A percentile compares a stretch with the other conserved stretches of the same genome.
Conservation (phyloP, 2,888 invertebrate species). For the Hemithea aestivaria region DNA sequence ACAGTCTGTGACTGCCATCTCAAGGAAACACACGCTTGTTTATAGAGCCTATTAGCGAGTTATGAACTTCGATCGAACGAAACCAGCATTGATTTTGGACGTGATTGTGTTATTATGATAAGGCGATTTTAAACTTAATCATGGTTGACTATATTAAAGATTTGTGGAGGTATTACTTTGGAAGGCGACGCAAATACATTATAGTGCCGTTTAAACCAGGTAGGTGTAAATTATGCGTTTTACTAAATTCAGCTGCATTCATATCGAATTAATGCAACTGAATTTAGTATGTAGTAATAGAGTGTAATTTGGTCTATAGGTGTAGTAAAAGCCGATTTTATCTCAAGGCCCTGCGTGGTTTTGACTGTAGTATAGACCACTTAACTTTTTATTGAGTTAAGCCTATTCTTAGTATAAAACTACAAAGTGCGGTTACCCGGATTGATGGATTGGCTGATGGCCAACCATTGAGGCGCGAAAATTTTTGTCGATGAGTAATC, state of each 20-base stretch:
- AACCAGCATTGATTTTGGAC: slow-evolving; percentile 15
- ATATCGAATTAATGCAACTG: too few species aligned
- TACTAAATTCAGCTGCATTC: neutral
- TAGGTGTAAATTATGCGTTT: slow-evolving; percentile 25
- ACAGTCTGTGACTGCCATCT: slow-evolving; percentile 56
- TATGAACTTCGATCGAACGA: slow-evolving; percentile 32
- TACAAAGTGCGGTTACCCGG: slow-evolving; percentile 6
- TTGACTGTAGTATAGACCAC: neutral
- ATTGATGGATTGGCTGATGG: slow-evolving; percentile 39
- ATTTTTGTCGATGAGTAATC: slow-evolving; percentile 39
- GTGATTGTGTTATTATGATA: slow-evolving; percentile 23
- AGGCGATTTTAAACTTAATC: slow-evolving; percentile 11
- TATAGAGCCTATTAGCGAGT: slow-evolving; percentile 47
- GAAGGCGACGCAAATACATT: slow-evolving; percentile 51
- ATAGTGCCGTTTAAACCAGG: slow-evolving; percentile 71
- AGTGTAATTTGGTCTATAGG: neutral
- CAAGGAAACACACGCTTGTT: slow-evolving; percentile 58
- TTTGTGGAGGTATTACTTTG: slow-evolving; percentile 62
- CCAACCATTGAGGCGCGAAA: slow-evolving; percentile 36
- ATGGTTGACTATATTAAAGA: slow-evolving; percentile 62
- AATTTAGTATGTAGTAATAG: too few species aligned
- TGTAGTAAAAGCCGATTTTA: slow-evolving; percentile 9
- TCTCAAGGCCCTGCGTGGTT: neutral
- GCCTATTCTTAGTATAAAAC: too few species aligned
- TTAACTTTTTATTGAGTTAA: too few species aligned